Base-by-base conservation (phyloP, 2,888 invertebrate species). In the Phaedon cochleariae region DNA sequence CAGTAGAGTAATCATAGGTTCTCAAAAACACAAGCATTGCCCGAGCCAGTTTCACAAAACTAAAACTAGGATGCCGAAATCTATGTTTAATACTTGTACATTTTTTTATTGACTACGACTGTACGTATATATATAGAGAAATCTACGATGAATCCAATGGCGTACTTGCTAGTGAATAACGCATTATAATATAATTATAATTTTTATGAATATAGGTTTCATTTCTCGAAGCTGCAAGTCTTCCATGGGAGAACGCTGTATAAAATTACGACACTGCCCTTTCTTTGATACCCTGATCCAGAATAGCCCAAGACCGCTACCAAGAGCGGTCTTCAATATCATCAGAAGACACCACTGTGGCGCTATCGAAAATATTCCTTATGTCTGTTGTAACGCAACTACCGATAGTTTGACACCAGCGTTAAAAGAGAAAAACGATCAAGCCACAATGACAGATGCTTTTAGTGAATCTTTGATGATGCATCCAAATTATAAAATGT, bases 321-420 rank as follows among this genome's bases (percentile, higher is more conserved):
- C 81, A 4, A 67, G 69, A 54, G 64, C 71, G 17, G 76, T 81
- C 17, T 73, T 79, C n/a, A 71, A 68, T 52, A 67, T 74, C 4
- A 78, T 81, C 12, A 65, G 74, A 22, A 70, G 75, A 5, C 72
- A 75, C 21, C 80, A 80, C 15, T 87, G 88, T 70, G 86, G 86
- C 20, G 85, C 73, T 48, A 64, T 68, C 41, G 62, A 82, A 1
- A 75, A 76, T 31, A 72, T 66, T 29, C 86, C 87, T 0, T 84
- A 87, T 84, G 86, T 90, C 46, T 89, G 89, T 78, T 90, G 90
- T 60, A 55, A 55, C 10, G 62, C 21, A 61, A 65, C 55, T 31
- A 59, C 62, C 4, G 61, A 55, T 10, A 54, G 3, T 51, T 2
- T 22, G 6, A 51, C 59, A 20, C 12, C 20, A 21, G n/a, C 20